Percentiles rank a stretch among this genome's conserved stretches.
Evolutionary conservation across 2,888 invertebrate genomes (phyloP).

Genomic region (Ecdyonurus torrentis): DNA sequence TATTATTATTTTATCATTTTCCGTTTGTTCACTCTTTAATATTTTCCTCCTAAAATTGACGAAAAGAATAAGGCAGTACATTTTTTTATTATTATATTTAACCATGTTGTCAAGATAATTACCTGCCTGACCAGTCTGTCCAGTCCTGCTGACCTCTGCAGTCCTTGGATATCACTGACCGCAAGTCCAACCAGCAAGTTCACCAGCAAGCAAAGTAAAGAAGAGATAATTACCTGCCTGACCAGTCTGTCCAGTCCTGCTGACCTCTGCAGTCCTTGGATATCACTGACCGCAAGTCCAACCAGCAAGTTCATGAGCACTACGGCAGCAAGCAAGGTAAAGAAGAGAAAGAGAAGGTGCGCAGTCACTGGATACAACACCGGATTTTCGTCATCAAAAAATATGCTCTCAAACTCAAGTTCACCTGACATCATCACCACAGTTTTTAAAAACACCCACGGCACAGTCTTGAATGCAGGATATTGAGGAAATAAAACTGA

Average conservation of each 20-base stretch:
- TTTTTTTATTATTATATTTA: too few species aligned
- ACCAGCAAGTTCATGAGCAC: slow-evolving; percentile 70
- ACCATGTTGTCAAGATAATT: too few species aligned
- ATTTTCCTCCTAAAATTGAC: too few species aligned
- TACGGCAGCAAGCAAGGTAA: slow-evolving; percentile 62
- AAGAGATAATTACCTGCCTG: slow-evolving; percentile 24
- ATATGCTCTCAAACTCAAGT: slow-evolving; percentile 69
- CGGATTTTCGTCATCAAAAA: slow-evolving; percentile 30
- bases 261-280: slow-evolving; percentile 36
- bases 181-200: slow-evolving; percentile 72
- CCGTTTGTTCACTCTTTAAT: too few species aligned
- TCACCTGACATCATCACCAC: slow-evolving; percentile 84
- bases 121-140: slow-evolving; percentile 49
- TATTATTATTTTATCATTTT: too few species aligned
- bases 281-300: slow-evolving; percentile 72
- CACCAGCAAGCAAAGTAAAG: too few species aligned
- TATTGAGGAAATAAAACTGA: slow-evolving; percentile 67
- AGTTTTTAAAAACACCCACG: slow-evolving; percentile 51
- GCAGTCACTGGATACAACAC: slow-evolving; percentile 52
- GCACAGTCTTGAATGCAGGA: slow-evolving; percentile 42
- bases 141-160: slow-evolving; percentile 39
- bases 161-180: slow-evolving; percentile 62
- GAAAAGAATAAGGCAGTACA: too few species aligned
- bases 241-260: slow-evolving; percentile 62
- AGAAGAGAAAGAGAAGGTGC: slow-evolving; percentile 56